A percentile compares a stretch with the other conserved stretches of the same genome.
Evolutionary conservation across 2,113 vertebrate genomes (phyloP).

Genomic region (Himantopus leucocephalus): DNA sequence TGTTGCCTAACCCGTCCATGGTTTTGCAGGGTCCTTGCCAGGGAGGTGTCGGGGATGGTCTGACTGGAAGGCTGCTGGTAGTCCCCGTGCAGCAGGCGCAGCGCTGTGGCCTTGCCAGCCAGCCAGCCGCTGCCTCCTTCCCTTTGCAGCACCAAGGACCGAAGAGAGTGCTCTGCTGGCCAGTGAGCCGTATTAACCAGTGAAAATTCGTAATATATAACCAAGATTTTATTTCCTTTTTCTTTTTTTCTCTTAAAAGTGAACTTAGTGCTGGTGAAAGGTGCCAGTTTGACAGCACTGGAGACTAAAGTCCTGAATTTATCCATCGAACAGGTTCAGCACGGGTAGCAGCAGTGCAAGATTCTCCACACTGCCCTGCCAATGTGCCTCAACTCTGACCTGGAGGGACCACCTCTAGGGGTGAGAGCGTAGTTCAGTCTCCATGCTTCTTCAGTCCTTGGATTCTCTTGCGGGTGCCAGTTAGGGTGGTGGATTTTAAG

Average conservation of each 20-base stretch:
- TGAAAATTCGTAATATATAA: background rate
- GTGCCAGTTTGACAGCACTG: slow-evolving; percentile 52
- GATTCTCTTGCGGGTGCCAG: slow-evolving; percentile 16
- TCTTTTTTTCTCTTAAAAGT: background rate
- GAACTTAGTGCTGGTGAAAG: slow-evolving; percentile 33
- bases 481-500: slow-evolving; percentile 1
- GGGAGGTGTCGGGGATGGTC: background rate
- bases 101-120: background rate
- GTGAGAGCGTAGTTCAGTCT: slow-evolving; percentile 52
- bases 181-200: background rate
- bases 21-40: background rate
- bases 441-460: slow-evolving; percentile 38
- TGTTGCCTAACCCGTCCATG: background rate
- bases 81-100: background rate
- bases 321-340: slow-evolving; percentile 53
- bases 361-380: slow-evolving; percentile 57
- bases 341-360: slow-evolving; percentile 59
- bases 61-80: background rate
- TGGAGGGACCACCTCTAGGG: slow-evolving; percentile 54
- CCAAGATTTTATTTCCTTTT: background rate
- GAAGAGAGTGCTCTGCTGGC: background rate
- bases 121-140: background rate
- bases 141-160: slow-evolving; percentile 3
- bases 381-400: slow-evolving; percentile 57
- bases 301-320: slow-evolving; percentile 51